Evolutionary conservation across 2,797 vertebrate genomes (phyloP).

Genomic region (Macropus fuliginosus): DNA sequence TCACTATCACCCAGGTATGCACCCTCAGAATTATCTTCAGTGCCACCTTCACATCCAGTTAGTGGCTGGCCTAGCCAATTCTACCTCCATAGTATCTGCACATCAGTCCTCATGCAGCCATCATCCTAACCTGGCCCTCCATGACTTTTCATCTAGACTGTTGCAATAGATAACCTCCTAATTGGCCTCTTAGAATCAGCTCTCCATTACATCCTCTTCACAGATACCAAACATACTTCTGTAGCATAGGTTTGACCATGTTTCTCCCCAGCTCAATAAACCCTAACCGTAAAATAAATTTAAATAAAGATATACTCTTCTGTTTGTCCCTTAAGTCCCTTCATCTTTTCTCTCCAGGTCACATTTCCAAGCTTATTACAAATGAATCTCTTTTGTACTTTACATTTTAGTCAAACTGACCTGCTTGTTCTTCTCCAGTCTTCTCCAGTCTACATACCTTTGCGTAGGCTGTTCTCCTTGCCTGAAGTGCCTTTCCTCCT

Average conservation of each 20-base stretch:
- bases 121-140: not conserved
- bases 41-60: not conserved
- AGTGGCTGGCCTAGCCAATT: not conserved
- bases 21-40: not conserved
- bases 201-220: not conserved
- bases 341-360: not conserved
- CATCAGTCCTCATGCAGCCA: not conserved
- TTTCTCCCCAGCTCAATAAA: not conserved
- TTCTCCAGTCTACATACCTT: no score
- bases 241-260: not conserved
- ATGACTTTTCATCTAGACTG: not conserved
- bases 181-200: not conserved
- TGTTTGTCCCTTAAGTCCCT: not conserved
- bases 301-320: not conserved
- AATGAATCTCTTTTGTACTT: not conserved
- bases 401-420: no score
- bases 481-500: no score
- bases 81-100: not conserved
- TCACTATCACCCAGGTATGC: not conserved
- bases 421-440: no score
- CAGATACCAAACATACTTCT: not conserved
- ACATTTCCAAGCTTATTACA: not conserved
- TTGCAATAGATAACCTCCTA: not conserved
- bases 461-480: no score
- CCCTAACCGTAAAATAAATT: no score